Evolutionary conservation across 2,113 vertebrate genomes (phyloP).

Genomic region (Zootoca vivipara): DNA sequence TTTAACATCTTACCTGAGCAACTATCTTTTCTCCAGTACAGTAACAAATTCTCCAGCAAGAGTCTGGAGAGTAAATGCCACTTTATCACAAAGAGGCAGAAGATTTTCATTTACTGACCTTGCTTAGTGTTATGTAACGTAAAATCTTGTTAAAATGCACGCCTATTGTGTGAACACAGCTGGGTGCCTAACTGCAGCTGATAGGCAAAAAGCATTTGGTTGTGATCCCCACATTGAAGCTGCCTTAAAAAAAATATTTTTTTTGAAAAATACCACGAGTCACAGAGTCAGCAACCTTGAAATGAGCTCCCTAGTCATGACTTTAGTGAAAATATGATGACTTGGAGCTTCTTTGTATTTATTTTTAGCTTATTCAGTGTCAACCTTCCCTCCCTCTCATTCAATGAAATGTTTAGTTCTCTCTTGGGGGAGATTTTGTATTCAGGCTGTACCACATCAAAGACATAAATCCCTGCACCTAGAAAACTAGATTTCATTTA

Average conservation of each 20-base stretch:
- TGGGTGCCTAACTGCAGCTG: conserved; percentile 1
- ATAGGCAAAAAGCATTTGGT: neutral
- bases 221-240: neutral
- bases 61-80: neutral
- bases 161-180: conserved; percentile 1
- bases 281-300: neutral
- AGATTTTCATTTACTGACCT: neutral
- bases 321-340: neutral
- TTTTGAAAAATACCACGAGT: neutral
- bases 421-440: neutral
- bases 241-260: neutral
- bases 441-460: neutral
- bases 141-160: conserved; percentile 2
- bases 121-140: neutral
- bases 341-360: neutral
- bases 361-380: neutral
- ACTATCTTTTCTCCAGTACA: neutral
- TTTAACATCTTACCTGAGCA: neutral
- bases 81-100: conserved; percentile 24
- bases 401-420: neutral
- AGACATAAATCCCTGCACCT: too few species aligned
- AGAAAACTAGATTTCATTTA: neutral
- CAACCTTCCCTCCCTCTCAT: neutral
- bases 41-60: neutral
- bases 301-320: neutral